These are phyloP conservation scores for Pycnomerus fuliginosus DNA, from an alignment of 2,888 invertebrate species.

Conservation along the genomic window DNA sequence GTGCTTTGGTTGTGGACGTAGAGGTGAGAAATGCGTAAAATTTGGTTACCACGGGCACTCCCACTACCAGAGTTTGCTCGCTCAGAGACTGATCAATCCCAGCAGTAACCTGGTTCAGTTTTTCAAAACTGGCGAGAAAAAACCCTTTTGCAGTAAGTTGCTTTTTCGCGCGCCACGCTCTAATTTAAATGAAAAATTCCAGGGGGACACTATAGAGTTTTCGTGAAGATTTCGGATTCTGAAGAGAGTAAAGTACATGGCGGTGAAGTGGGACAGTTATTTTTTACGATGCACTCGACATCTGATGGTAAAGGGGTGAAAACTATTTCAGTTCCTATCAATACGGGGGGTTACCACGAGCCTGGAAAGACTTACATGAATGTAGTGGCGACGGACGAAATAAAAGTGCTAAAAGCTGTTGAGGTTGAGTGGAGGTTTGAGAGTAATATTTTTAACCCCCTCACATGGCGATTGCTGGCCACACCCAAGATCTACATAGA, in stretches of 20 bases:
- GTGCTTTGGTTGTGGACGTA: conserved; percentile 68
- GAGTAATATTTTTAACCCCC: conserved; percentile 75
- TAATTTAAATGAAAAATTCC: too few species aligned
- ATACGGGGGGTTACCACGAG: conserved; percentile 59
- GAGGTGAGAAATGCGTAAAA: conserved; percentile 66
- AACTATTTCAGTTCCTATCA: conserved; percentile 41
- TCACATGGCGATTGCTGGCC: conserved; percentile 78
- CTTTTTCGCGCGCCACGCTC: too few species aligned
- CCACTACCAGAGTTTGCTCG: conserved; percentile 57
- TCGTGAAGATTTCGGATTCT: conserved; percentile 66
- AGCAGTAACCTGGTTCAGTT: conserved; percentile 64
- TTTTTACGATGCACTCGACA: conserved; percentile 65
- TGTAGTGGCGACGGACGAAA: conserved; percentile 66
- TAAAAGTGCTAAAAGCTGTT: conserved; percentile 67
- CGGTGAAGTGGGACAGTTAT: conserved; percentile 75
- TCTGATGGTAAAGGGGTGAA: conserved; percentile 52
- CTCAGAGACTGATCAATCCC: conserved; percentile 53
- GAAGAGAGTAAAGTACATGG: conserved; percentile 71
- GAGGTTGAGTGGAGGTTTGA: conserved; percentile 79
- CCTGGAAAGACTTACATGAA: conserved; percentile 70
- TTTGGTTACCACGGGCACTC: conserved; percentile 65
- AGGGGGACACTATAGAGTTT: conserved; percentile 80
- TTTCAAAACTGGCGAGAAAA: conserved; percentile 67
- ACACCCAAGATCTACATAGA: conserved; percentile 74
- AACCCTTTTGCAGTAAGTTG: conserved; percentile 77